Base-by-base conservation (phyloP, 2,888 invertebrate genomes). In the Protonemura montana region DNA sequence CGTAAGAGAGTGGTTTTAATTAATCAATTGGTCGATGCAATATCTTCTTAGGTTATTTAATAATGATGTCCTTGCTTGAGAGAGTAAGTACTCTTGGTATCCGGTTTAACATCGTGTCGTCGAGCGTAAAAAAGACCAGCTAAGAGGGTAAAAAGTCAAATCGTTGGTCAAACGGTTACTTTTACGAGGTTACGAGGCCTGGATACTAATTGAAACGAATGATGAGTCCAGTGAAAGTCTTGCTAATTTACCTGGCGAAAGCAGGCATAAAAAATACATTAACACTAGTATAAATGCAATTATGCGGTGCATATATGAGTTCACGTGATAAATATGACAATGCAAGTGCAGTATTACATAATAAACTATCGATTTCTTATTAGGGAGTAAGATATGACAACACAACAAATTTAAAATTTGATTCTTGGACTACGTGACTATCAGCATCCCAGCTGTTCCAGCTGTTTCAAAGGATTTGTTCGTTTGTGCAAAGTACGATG, bases 261-360 rank as follows among this genome's bases (percentile, higher is more conserved):
- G 59, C 59, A 59, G 59, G 59, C 59, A 59, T 59, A 59, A 10
- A 59, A 59, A 59, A 59, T 59, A 59, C 59, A 59, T 59, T 59
- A 59, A 59, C 59, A 59, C 59, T 59, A 10, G 59, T 59, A 59
- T 59, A 21, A 59, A 59, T 59, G 59, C 59, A 59, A 59, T 59
- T 59, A 59, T 59, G 59, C 59, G 21, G 16, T 59, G 59, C 59
- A 59, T 59, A 59, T 59, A 10, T 59, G 1, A 59, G 6, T 59
- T 59, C 16, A 59, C 59, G 59, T 59, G 59, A 59, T 59, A 59
- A 10, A 59, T 59, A 59, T 59, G 59, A 59, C 59, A 59, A 59
- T 59, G 59, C 21, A 59, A 59, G 59, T 59, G 59, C 59, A 59
- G 59, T 59, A 59, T 59, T 59, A 59, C 59, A 59, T 59, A 10